These are phyloP conservation scores for Dolichoris vasculosae DNA, from an alignment of 1,140 invertebrate genomes.

Conservation along the genomic window DNA sequence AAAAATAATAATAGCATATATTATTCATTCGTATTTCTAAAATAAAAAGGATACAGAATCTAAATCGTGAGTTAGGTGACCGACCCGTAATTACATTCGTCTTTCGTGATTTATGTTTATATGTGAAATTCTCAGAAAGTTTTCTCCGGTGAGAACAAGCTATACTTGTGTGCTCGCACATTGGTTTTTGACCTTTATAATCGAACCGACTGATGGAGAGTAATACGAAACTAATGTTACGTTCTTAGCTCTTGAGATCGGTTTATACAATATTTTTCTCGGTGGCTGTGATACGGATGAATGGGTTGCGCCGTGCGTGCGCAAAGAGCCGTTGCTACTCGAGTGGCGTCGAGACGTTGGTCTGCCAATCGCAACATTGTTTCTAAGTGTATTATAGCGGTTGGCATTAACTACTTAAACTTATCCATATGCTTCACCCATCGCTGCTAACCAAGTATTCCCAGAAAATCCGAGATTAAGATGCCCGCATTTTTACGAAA, in stretches of 20 bases:
- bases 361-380: conserved; percentile 23
- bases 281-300: neutral
- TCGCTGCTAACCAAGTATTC: too few species aligned
- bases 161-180: neutral
- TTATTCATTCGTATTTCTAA: too few species aligned
- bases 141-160: neutral
- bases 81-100: neutral
- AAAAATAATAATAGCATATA: too few species aligned
- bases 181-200: neutral
- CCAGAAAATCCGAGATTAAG: too few species aligned
- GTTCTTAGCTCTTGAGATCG: neutral
- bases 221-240: conserved; percentile 6
- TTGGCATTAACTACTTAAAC: neutral
- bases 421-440: neutral
- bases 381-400: neutral
- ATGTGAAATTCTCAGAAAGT: neutral
- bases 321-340: neutral
- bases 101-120: neutral
- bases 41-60: too few species aligned
- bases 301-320: neutral
- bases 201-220: neutral
- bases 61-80: too few species aligned
- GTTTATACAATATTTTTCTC: conserved; percentile 15
- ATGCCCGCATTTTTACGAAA: too few species aligned
- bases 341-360: neutral